These are phyloP conservation scores for Tokudaia tokunoshimensis DNA, from an alignment of 2,797 vertebrate genomes.

Conservation along the genomic window DNA sequence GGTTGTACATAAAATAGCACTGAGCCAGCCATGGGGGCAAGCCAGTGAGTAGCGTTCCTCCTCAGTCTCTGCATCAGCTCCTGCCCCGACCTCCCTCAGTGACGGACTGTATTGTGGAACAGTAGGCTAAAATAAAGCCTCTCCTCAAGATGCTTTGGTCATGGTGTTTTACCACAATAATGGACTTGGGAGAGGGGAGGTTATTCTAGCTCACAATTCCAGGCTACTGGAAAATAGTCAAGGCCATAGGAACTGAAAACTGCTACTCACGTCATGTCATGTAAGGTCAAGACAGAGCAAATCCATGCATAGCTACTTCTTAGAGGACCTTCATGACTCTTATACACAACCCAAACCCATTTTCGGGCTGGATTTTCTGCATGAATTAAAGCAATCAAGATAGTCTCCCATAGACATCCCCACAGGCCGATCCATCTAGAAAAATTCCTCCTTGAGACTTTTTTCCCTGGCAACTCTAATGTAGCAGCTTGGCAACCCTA, in stretches of 20 bases:
- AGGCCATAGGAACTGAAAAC: too few relatives aligned
- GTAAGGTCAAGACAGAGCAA: neutral
- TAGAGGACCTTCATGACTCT: fast-evolving
- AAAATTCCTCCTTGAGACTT: neutral
- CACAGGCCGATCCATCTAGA: neutral
- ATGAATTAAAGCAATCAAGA: neutral
- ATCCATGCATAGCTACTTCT: neutral
- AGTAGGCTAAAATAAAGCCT: neutral
- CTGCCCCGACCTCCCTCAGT: neutral
- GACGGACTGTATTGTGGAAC: neutral
- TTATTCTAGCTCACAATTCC: neutral
- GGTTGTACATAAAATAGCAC: neutral
- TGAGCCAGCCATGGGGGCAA: neutral
- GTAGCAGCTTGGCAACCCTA: neutral
- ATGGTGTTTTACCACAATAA: neutral
- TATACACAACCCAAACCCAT: neutral
- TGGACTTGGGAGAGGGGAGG: neutral
- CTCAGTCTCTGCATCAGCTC: neutral
- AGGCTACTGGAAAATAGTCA: neutral
- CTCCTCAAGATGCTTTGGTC: neutral
- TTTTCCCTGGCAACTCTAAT: neutral
- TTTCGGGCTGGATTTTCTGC: neutral
- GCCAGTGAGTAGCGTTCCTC: neutral
- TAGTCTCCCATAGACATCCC: neutral
- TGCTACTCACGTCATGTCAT: neutral